phyloP scores from a whole-genome alignment of 2,888 invertebrate species.

The Acanthosepion lycidas region DNA sequence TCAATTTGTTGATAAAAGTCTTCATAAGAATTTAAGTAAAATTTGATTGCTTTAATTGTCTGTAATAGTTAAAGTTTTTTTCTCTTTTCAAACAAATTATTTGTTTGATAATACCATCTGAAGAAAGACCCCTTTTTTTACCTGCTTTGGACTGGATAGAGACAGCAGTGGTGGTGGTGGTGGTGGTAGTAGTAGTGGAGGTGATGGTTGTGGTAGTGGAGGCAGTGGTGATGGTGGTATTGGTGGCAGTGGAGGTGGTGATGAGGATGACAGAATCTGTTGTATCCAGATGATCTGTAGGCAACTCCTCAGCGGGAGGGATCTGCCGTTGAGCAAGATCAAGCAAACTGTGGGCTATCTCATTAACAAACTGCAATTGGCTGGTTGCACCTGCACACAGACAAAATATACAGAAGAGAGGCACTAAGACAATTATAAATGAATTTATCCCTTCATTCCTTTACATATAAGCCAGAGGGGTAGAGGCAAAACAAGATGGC shows the following conservation, averaged over 20 bases:
- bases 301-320: background rate
- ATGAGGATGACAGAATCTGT: background rate
- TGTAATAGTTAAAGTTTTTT: no score
- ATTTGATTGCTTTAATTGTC: no score
- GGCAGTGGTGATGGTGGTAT: background rate
- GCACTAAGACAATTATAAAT: background rate
- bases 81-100: no score
- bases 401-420: conserved; percentile 3
- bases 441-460: background rate
- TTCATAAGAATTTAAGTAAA: no score
- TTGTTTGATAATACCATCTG: background rate
- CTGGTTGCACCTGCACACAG: conserved; percentile 47
- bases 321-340: conserved; percentile 63
- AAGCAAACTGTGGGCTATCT: conserved; percentile 70
- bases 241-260: background rate
- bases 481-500: background rate
- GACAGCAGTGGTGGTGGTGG: background rate
- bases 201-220: background rate
- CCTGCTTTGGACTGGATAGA: conserved; percentile 39
- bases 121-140: background rate
- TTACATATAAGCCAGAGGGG: background rate
- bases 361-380: conserved; percentile 55
- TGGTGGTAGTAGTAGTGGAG: background rate
- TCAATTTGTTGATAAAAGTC: no score
- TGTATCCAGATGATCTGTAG: background rate